Base-by-base conservation (phyloP, 2,888 invertebrate species). In the Trichogramma dendrolimi region DNA sequence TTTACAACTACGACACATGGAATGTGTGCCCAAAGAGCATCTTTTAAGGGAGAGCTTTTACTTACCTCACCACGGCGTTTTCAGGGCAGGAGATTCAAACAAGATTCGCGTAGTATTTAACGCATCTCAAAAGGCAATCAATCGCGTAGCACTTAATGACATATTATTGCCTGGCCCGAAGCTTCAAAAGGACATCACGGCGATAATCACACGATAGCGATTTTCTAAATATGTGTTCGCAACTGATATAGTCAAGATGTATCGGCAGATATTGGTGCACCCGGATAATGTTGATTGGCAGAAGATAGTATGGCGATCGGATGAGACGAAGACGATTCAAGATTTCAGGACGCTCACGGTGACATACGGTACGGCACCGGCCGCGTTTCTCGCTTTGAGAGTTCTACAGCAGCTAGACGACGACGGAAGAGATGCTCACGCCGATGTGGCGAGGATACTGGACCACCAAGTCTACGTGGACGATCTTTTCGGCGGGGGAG, bases 81-180 rank as follows among this genome's bases (percentile, higher is more conserved):
- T 52, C 5, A 6, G 39, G 6, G 27, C 38, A 14, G 50, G 38
- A 39, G 10, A 38, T 4, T 4, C 7, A 2, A 2, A 6, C 10
- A 60, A 60, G 14, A 11, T 60, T 5, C 5, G 54, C 10, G 60
- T 53, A 14, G 54, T 60, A 8, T 54, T 60, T 47, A 54, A 54
- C 10, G 54, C 39, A 10, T 49, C 50, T 11, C 50, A 41, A n/a
- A 27, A 50, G 38, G 43, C 58, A 4, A 42, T 41, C n/a, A 50
- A 39, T 14, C 50, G 58, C n/a, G 4, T 39, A 5, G 49, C 58
- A 5, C 50, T 58, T 4, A 58, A 58, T 11, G 58, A 58, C n/a
- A n/a, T n/a, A n/a, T n/a, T n/a, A n/a, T n/a, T n/a, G n/a, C n/a
- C n/a, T n/a, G n/a, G n/a, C n/a, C n/a, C n/a, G n/a, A n/a, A n/a